These are phyloP conservation scores for Dasyurus viverrinus DNA, from an alignment of 2,113 vertebrate species.

Conservation along the genomic window DNA sequence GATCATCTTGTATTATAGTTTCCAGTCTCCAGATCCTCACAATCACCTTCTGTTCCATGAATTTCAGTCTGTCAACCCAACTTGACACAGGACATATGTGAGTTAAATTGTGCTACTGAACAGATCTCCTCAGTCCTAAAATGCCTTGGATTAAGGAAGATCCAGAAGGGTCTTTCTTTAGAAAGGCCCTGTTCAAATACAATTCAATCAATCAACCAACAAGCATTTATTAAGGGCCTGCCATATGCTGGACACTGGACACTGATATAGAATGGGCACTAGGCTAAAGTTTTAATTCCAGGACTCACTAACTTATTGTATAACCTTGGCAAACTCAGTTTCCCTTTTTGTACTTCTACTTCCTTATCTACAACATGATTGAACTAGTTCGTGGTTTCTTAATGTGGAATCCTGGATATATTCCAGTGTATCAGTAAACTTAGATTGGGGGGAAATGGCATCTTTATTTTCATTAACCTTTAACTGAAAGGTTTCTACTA, in stretches of 20 bases:
- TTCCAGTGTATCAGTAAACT: not conserved
- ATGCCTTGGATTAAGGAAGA: not conserved
- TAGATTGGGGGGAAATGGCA: not conserved
- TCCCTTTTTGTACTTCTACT: not conserved
- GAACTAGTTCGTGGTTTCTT: not conserved
- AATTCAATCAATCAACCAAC: not conserved
- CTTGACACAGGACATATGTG: not conserved
- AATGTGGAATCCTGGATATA: not conserved
- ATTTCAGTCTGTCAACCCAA: not conserved
- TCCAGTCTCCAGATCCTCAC: not conserved
- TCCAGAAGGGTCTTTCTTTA: not conserved
- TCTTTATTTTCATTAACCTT: not conserved
- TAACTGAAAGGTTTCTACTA: not conserved
- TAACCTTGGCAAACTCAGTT: not conserved
- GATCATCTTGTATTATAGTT: not conserved
- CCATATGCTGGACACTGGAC: not conserved
- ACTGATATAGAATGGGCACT: not conserved
- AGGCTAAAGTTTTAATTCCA: too few relatives aligned
- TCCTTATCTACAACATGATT: not conserved
- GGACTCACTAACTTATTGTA: not conserved
- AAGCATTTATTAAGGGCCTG: not conserved
- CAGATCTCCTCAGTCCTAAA: not conserved
- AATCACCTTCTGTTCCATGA: not conserved
- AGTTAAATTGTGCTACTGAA: not conserved
- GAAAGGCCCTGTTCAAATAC: not conserved